These are phyloP conservation scores for Eledona agricola DNA, from an alignment of 2,888 invertebrate species.

Conservation along the genomic window DNA sequence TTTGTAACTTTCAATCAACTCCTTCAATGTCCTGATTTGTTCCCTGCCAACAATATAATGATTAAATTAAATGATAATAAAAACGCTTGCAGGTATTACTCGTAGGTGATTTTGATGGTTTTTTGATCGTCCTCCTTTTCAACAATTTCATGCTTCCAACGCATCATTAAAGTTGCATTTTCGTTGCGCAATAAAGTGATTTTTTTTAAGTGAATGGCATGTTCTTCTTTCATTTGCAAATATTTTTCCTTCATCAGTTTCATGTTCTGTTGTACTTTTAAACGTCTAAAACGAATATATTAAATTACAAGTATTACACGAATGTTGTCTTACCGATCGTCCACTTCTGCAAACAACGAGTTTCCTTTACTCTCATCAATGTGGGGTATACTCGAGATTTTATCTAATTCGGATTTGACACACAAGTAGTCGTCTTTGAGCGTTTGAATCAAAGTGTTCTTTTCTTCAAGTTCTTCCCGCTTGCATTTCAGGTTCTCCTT, in stretches of 20 bases:
- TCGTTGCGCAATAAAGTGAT: conserved; percentile 45
- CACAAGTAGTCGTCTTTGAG: conserved; percentile 51
- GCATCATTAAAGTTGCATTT: conserved; percentile 43
- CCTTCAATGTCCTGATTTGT: conserved; percentile 30
- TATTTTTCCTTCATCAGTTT: conserved; percentile 51
- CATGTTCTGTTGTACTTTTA: conserved; percentile 52
- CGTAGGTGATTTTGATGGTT: conserved; percentile 36
- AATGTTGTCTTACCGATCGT: conserved; percentile 51
- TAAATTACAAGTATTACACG: conserved; percentile 2
- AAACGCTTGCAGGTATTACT: conserved; percentile 41
- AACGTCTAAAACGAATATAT: conserved; percentile 43
- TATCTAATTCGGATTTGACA: conserved; percentile 50
- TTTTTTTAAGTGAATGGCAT: conserved; percentile 39
- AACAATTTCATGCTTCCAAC: conserved; percentile 45
- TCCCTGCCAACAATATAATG: no score
- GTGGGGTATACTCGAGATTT: conserved; percentile 49
- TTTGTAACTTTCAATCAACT: conserved; percentile 33
- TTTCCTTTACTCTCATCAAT: conserved; percentile 54
- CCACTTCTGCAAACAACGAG: conserved; percentile 59
- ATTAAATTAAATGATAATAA: conserved; percentile 1
- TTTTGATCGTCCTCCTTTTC: conserved; percentile 43
- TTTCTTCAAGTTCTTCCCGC: conserved; percentile 48
- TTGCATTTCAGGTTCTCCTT: conserved; percentile 46
- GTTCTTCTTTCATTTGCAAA: conserved; percentile 48
- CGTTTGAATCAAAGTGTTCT: conserved; percentile 45